A percentile compares a stretch with the other conserved stretches of the same genome.
These are phyloP conservation scores for Isaurus tuberculatus DNA, from an alignment of 92 coral and sea anemone species.

Conservation along the genomic window DNA sequence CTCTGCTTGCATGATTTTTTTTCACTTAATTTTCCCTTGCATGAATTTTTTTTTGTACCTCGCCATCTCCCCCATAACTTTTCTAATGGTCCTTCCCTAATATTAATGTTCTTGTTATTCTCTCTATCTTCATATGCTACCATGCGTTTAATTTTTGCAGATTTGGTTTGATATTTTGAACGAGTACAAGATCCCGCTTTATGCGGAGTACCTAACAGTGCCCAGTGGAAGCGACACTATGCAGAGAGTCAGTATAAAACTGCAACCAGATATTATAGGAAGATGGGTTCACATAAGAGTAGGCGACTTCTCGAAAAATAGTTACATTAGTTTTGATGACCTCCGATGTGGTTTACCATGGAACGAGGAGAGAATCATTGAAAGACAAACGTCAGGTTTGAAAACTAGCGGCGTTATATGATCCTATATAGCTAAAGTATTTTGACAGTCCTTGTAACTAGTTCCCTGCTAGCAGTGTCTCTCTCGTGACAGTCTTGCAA, in stretches of 20 bases:
- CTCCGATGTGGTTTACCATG: constrained; percentile 41
- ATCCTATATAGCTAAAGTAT: background rate
- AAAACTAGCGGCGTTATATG: background rate
- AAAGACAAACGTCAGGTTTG: constrained; percentile 24
- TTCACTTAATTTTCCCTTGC: too few relatives aligned
- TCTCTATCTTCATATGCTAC: too few relatives aligned
- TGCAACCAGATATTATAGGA: constrained; percentile 15
- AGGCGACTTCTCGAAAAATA: background rate
- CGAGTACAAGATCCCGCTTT: background rate
- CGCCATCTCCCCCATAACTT: too few relatives aligned
- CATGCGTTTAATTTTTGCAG: background rate
- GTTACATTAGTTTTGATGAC: constrained; percentile 36
- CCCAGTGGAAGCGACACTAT: constrained; percentile 23
- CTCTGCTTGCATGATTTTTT: too few relatives aligned
- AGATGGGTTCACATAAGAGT: constrained; percentile 10
- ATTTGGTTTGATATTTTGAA: constrained; percentile 23
- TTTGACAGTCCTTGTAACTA: background rate
- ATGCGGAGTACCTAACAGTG: background rate
- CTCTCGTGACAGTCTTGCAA: too few relatives aligned
- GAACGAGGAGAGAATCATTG: constrained; percentile 17
- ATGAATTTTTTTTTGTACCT: too few relatives aligned
- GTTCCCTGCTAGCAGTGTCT: too few relatives aligned
- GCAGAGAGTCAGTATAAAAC: constrained; percentile 16
- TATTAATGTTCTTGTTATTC: too few relatives aligned
- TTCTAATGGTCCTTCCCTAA: too few relatives aligned